Base-by-base conservation (phyloP, 2,797 vertebrate genomes). In the Cirrhinus mrigala region DNA sequence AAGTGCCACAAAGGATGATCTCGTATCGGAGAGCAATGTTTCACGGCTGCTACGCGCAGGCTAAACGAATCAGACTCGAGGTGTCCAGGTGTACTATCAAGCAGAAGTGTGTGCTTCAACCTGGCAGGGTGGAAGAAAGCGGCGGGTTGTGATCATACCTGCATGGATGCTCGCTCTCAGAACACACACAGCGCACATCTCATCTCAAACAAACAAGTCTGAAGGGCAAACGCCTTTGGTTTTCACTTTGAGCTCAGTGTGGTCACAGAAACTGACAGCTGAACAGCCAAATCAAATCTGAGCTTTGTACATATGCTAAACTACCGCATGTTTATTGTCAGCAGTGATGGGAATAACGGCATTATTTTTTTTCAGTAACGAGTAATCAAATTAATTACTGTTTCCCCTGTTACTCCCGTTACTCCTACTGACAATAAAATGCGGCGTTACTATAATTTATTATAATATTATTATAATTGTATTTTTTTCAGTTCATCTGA, bases 1-100 rank as follows among this genome's bases (percentile, higher is more conserved):
- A 85, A 73, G 77, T 73, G 76, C 22, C 83, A 85, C 83, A 85
- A 64, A 73, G 40, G 20, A 46, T 71, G 52, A 84, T 79, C 14
- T 85, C 0, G 52, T 70, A 80, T 79, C n/a, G 1, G 54, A 83
- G 81, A 83, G 81, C 24, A 37, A 33, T 50, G 70, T 44, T 83
- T 83, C 29, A 76, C 3, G 50, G 60, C 22, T 56, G 48, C 11
- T 66, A 46, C 1, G 15, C 3, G 7, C 62, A 20, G 58, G 33
- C 70, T 64, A 83, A 83, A 83, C 0, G 27, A 83, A 75, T 75
- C 44, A 29, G 70, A 64, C 44, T 48, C 0, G 9, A 83, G 44
- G 44, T 83, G 81, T 75, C 56, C 27, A 74, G 70, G 70, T 75
- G 81, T 37, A 58, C 64, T 78, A 27, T 83, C 60, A 76, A 24